Base-by-base conservation (phyloP, 1,140 invertebrate genomes). In the Chionoecetes opilio region DNA sequence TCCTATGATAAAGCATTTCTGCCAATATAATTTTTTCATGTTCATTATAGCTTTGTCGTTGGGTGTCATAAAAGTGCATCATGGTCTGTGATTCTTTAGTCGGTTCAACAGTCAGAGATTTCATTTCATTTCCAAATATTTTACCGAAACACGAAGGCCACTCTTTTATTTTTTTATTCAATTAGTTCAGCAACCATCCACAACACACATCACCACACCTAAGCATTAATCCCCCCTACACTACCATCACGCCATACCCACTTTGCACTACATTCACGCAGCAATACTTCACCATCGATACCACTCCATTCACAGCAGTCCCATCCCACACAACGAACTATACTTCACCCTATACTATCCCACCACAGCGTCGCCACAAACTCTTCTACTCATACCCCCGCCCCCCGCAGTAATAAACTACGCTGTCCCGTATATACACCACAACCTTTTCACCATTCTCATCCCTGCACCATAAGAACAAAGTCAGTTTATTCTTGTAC, bases 91-190 rank as follows among this genome's bases (percentile, higher is more conserved):
- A n/a, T 75, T 75, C n/a, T n/a, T 75, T 21, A 26, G 63, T 0
- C 63, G 0, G 63, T 75, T n/a, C 21, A 75, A 75, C 21, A 75
- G 9, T n/a, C n/a, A n/a, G 63, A 3, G 63, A 75, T 75, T 75
- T 75, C 63, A 75, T 75, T 75, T 75, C 63, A n/a, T 75, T 75
- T 75, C n/a, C 8, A 75, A 75, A 75, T 75, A 75, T 75, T 75
- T 75, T 75, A 75, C 63, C 63, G 63, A n/a, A 75, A 75, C 63
- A 75, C 63, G 63, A 75, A n/a, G 63, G 63, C n/a, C 26, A n/a
- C 8, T 11, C 21, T n/a, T 17, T n/a, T 26, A n/a, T 75, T 75
- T 75, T 26, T 11, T 26, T 75, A n/a, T 75, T 21, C 46, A 53
- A 53, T 53, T 53, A 53, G 46, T 53, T 17, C 46, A 53, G 2